Evolutionary conservation across 2,888 invertebrate species (phyloP), one percentile per base, ranked within the genome.

Genomic region (Graphium colonna): DNA sequence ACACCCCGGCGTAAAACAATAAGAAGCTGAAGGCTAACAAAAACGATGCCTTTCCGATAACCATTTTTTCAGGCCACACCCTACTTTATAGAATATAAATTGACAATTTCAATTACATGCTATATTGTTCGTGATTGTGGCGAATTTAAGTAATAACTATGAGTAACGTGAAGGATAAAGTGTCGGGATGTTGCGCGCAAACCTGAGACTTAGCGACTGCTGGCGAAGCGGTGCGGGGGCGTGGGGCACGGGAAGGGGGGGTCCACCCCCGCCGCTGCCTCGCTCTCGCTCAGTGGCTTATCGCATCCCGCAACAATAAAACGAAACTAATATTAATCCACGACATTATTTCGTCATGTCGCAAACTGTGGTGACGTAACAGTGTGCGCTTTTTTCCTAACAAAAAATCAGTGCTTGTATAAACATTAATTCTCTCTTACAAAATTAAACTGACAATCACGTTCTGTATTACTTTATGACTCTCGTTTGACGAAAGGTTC

Each of bases 201-300:
- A 85, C 82, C 84, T 84, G 82, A 81, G 86, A 85, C 87, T 85
- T 79, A 71, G 81, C 81, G 84, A 79, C 88, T 79, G 88, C 88
- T 88, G 85, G 57, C 51, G 60, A 60, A 72, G 65, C 71, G 69
- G 69, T 65, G 58, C 57, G 49, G 82, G 77, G 75, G 82, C 77
- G 69, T 77, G 84, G 75, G 77, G 69, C 50, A 77, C 73, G 77
- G 77, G 73, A 72, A 13, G 62, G 51, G 53, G 71, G 69, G 61
- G 69, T 67, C 67, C 74, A 60, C 67, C 60, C 51, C 60, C 60
- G 56, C 62, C 55, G 64, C 60, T 60, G 64, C 69, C 53, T 60
- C 61, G 64, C 67, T 69, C 77, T 73, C 70, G 65, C 75, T 73
- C 70, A 62, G 57, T 42, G 47, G 51, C 52, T 44, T 52, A 44